These are phyloP conservation scores for Symphodus melops DNA, from an alignment of 2,113 vertebrate genomes.

Conservation along the genomic window DNA sequence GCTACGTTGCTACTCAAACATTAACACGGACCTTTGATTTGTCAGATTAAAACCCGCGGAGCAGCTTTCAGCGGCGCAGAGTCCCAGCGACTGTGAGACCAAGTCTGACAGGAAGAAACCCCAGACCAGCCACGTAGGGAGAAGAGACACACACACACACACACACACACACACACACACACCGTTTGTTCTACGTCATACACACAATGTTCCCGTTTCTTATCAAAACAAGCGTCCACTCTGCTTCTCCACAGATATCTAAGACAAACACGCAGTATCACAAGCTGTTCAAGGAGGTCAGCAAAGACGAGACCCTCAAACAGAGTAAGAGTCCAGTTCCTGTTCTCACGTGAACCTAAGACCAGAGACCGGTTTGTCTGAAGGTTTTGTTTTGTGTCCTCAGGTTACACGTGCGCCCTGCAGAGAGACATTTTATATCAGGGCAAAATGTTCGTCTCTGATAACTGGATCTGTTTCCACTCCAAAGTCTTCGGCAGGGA, in stretches of 20 bases:
- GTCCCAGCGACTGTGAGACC: slow-evolving; percentile 60
- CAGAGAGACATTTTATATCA: slow-evolving; percentile 97
- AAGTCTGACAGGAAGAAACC: slow-evolving; percentile 73
- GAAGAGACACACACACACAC: too few species aligned
- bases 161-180: too few species aligned
- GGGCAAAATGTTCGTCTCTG: slow-evolving; percentile 93
- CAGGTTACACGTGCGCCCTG: slow-evolving; percentile 96
- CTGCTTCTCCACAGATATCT: slow-evolving; percentile 81
- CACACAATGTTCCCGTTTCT: neutral
- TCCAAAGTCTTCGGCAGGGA: slow-evolving; percentile 98
- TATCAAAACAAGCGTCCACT: neutral
- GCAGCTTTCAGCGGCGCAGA: slow-evolving; percentile 60
- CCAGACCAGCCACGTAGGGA: slow-evolving; percentile 69
- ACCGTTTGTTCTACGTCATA: too few species aligned
- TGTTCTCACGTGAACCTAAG: neutral
- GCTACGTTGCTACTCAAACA: slow-evolving; percentile 4
- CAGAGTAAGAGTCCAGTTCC: slow-evolving; percentile 88
- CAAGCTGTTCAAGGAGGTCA: slow-evolving; percentile 93
- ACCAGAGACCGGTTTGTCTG: neutral
- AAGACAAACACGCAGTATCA: slow-evolving; percentile 94
- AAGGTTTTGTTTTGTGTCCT: slow-evolving; percentile 26
- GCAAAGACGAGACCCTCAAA: slow-evolving; percentile 87
- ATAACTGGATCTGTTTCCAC: slow-evolving; percentile 98
- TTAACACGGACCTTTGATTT: slow-evolving; percentile 45
- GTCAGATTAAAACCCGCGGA: slow-evolving; percentile 70